Base-by-base conservation (phyloP, 2,888 invertebrate species). In the Rhorus exstirpatorius region DNA sequence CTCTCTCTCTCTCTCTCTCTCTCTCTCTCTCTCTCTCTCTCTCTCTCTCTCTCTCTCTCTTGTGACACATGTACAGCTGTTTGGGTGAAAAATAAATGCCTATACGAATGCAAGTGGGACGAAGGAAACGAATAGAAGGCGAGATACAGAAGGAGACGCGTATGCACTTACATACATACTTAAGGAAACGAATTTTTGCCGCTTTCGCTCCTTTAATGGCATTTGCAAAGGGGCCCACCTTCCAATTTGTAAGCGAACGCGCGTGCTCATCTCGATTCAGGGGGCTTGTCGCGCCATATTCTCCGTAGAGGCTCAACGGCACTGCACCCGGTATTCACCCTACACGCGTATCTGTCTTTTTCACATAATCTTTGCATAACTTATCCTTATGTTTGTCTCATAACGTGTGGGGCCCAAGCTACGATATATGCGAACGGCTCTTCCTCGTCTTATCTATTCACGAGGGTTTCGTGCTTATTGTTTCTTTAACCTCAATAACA, bases 181-280 rank as follows among this genome's bases (percentile, higher is more conserved):
- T 49, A 38, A 49, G 76, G 67, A 83, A 82, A 86, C 84, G 86
- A 85, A 90, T 90, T 90, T 90, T 90, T 88, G 87, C 86, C 86
- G 86, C 90, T 91, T 90, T 91, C 90, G 90, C 90, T 90, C 91
- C 91, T 91, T 91, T 90, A 63, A 79, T 79, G 79, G 71, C 65
- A 51, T 72, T 55, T 38, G 38, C 55, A 21, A 10, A n/a, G 61
- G 21, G 83, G 85, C 31, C 83, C 85, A 86, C 85, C 87, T 86
- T 81, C 88, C 87, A 87, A 88, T 88, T 89, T 88, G 87, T 87
- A 86, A 86, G 83, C 84, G 81, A 85, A 84, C 82, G 80, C 80
- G 83, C 65, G 80, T 77, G 79, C 44, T 78, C 63, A n/a, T n/a
- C n/a, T n/a, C 53, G 60, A 71, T 21, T 51, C 61, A 49, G 10